These are phyloP conservation scores for Heterotilapia buettikoferi DNA, from an alignment of 2,113 vertebrate genomes.

Conservation along the genomic window DNA sequence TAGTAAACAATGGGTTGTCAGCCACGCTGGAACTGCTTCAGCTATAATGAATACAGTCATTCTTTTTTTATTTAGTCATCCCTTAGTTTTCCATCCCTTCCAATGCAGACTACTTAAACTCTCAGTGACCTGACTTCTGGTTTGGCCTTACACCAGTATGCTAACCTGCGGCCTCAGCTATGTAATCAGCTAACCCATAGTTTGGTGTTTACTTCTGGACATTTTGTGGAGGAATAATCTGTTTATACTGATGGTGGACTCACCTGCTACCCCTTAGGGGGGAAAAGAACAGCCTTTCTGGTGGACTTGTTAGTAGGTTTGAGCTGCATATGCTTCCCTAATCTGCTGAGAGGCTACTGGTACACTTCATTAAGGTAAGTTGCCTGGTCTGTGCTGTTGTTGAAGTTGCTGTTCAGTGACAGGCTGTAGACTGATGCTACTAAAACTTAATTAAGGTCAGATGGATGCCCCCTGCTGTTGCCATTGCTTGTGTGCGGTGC, in stretches of 20 bases:
- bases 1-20: not conserved
- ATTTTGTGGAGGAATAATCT: not conserved
- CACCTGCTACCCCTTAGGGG: not conserved
- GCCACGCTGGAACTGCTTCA: not conserved
- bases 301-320: not conserved
- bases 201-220: not conserved
- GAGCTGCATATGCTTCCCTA: not conserved
- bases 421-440: not conserved
- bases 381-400: not conserved
- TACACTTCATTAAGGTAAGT: not conserved
- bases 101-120: not conserved
- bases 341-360: not conserved
- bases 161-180: not conserved
- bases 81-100: not conserved
- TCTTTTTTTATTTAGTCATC: not conserved
- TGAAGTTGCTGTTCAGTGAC: not conserved
- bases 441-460: not conserved
- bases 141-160: not conserved
- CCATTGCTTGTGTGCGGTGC: not conserved
- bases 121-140: not conserved
- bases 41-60: not conserved
- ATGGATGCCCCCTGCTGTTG: not conserved
- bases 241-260: not conserved
- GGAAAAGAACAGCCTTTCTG: not conserved
- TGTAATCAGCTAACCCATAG: not conserved